These are phyloP conservation scores for Nomada hirtipes DNA, from an alignment of 2,888 invertebrate genomes.

Conservation along the genomic window DNA sequence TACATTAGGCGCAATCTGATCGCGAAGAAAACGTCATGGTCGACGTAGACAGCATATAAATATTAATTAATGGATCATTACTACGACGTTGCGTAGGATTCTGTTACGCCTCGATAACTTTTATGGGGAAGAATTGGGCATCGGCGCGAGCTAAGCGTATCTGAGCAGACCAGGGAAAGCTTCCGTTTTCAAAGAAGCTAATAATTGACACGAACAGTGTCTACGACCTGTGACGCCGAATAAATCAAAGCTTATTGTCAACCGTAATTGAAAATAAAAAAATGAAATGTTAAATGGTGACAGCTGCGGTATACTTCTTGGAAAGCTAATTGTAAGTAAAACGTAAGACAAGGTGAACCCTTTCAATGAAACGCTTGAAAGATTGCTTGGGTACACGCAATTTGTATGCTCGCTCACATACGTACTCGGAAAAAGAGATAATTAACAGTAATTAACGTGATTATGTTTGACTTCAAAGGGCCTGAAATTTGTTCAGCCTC, in stretches of 20 bases:
- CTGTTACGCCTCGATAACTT: conserved; percentile 73
- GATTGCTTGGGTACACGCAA: conserved; percentile 1
- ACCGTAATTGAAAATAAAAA: conserved; percentile 45
- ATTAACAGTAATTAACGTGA: conserved; percentile 15
- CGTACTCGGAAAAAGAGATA: not conserved
- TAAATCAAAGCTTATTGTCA: conserved; percentile 43
- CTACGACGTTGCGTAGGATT: conserved; percentile 63
- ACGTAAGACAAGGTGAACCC: not conserved
- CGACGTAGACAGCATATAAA: conserved; percentile 78
- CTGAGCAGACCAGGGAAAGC: not conserved
- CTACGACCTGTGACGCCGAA: conserved; percentile 33
- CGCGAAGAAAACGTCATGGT: conserved; percentile 74
- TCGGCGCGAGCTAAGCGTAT: not conserved
- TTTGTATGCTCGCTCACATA: conserved; percentile 22
- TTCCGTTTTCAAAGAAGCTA: not conserved
- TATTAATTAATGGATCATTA: conserved; percentile 82
- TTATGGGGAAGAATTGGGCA: conserved; percentile 1
- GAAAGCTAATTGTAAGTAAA: not conserved
- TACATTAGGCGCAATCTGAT: conserved; percentile 41
- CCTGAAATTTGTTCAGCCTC: too few species aligned
- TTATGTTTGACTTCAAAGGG: not conserved
- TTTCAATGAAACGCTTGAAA: not conserved
- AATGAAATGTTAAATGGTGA: not conserved
- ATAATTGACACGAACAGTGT: not conserved
- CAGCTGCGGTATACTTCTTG: conserved; percentile 13